Conservation (phyloP, 2,113 vertebrate species). For the Tonatia bakeri region DNA sequence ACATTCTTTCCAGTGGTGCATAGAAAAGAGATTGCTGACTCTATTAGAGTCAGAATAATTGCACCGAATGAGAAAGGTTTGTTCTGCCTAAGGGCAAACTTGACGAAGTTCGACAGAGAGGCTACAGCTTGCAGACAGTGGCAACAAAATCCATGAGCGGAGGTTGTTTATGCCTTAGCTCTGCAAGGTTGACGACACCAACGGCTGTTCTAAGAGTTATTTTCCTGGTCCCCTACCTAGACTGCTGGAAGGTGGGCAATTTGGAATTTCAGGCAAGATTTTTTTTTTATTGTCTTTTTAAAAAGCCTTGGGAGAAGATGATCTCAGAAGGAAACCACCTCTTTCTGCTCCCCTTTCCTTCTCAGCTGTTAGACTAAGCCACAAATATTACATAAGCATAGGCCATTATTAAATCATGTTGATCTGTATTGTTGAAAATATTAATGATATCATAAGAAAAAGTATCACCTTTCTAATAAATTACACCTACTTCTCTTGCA, state of each 20-base stretch:
- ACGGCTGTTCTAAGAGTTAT: neutral
- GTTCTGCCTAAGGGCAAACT: neutral
- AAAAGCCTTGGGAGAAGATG: neutral
- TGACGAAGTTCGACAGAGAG: neutral
- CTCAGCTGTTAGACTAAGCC: neutral
- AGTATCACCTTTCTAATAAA: constrained; percentile 31
- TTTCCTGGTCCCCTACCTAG: neutral
- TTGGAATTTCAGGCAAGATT: neutral
- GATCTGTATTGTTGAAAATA: neutral
- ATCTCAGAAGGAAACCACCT: neutral
- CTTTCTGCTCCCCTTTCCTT: neutral
- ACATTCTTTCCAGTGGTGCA: neutral
- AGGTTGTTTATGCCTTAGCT: neutral
- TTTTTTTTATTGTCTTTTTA: neutral
- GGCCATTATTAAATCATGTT: neutral
- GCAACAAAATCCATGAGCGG: neutral
- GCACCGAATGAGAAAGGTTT: neutral
- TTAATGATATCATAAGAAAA: neutral
- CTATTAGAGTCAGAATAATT: neutral
- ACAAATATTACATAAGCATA: neutral
- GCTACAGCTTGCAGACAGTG: neutral
- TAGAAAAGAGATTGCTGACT: neutral
- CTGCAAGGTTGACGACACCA: neutral
- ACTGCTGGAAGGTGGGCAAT: neutral
- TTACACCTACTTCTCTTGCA: constrained; percentile 66